Evolutionary conservation across 2,797 vertebrate genomes (phyloP).

Genomic region (Etheostoma perlongum): DNA sequence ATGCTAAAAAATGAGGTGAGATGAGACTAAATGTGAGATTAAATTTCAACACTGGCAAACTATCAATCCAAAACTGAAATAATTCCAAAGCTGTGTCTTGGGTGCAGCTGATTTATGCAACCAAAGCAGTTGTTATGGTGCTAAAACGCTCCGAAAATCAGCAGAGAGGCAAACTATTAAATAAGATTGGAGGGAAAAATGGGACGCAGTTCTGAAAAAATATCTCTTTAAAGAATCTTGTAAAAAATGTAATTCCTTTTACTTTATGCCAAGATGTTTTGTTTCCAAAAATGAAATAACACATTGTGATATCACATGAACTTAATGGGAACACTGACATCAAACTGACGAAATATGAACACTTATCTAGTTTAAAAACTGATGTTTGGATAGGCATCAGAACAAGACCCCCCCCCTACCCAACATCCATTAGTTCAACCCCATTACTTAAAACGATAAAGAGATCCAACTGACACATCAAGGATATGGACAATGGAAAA

Average conservation of each 20-base stretch:
- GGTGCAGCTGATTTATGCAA: constrained; percentile 53
- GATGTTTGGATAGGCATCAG: constrained; percentile 61
- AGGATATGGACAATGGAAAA: constrained; percentile 50
- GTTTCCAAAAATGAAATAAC: constrained; percentile 42
- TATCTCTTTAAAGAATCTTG: constrained; percentile 42
- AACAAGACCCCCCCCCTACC: neutral
- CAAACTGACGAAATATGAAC: constrained; percentile 59
- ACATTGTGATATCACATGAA: constrained; percentile 47
- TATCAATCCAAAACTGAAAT: constrained; percentile 32
- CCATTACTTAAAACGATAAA: constrained; percentile 65
- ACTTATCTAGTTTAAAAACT: constrained; percentile 55
- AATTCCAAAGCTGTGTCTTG: constrained; percentile 17
- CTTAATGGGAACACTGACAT: constrained; percentile 47
- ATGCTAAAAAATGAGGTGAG: constrained; percentile 9
- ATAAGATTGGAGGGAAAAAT: constrained; percentile 47
- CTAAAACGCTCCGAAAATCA: constrained; percentile 31
- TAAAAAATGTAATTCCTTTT: constrained; percentile 45
- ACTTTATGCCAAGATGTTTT: constrained; percentile 46
- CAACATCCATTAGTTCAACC: constrained; percentile 57
- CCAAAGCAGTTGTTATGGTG: constrained; percentile 32
- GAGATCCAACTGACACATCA: constrained; percentile 64
- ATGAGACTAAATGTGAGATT: constrained; percentile 26
- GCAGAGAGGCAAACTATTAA: constrained; percentile 35
- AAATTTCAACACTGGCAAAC: constrained; percentile 27
- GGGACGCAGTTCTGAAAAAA: constrained; percentile 49